Evolutionary conservation across 30 jellyfish, hydroid and myxozoan genomes (phyloP).

Genomic region (Aurelia aurita): DNA sequence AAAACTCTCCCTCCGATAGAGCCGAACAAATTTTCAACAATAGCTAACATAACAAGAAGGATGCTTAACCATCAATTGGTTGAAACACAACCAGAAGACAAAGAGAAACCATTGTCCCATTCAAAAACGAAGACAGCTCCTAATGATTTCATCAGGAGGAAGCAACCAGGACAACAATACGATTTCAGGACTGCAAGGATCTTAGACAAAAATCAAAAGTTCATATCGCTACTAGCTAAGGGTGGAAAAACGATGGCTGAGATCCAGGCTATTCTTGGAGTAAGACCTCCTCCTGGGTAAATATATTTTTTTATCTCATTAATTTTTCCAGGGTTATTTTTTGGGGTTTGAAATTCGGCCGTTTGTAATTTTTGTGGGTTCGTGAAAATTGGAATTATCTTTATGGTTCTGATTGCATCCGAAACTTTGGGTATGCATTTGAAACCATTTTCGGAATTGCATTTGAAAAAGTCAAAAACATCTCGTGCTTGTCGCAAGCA

Average conservation of each 20-base stretch:
- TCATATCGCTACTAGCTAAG: slow-evolving; percentile 13
- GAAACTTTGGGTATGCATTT: too few species aligned
- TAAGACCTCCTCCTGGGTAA: background rate
- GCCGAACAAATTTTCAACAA: background rate
- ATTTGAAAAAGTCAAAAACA: too few species aligned
- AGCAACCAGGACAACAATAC: background rate
- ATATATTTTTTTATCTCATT: too few species aligned
- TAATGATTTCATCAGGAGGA: too few species aligned
- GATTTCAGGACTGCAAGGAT: slow-evolving; percentile 35
- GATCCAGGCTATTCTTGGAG: slow-evolving; percentile 35
- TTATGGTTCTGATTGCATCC: too few species aligned
- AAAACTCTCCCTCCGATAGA: slow-evolving; percentile 6
- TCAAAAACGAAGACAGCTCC: too few species aligned
- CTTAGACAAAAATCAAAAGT: slow-evolving; percentile 25
- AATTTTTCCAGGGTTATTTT: too few species aligned
- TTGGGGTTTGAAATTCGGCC: background rate
- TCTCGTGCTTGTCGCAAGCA: too few species aligned
- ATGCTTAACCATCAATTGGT: background rate
- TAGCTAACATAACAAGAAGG: background rate
- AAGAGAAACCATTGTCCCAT: too few species aligned
- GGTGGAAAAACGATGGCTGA: slow-evolving; percentile 53
- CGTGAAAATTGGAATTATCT: too few species aligned
- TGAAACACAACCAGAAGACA: background rate
- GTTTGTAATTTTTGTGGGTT: too few species aligned
- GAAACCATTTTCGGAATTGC: too few species aligned